Conservation (phyloP, 2,797 vertebrate species). For the Microctenopoma lineatum region DNA sequence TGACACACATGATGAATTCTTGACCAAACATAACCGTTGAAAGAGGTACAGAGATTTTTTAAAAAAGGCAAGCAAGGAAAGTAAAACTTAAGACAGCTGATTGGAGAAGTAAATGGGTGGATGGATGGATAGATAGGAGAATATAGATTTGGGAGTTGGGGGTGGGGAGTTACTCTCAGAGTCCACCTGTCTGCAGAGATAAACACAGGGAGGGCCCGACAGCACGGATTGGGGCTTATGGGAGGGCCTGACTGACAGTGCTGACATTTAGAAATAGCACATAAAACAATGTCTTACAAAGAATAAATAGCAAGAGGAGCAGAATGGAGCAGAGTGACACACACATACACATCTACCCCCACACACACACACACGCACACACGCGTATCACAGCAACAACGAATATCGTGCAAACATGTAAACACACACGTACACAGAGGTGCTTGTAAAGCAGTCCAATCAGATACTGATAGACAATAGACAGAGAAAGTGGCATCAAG, state of each 20-base stretch:
- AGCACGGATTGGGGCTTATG: slow-evolving; percentile 67
- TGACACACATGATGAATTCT: slow-evolving; percentile 27
- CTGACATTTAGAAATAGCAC: slow-evolving; percentile 84
- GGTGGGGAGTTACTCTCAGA: slow-evolving; percentile 30
- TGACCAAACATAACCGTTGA: slow-evolving; percentile 24
- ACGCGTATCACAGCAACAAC: slow-evolving; percentile 30
- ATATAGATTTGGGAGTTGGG: neutral
- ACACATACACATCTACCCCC: slow-evolving; percentile 31
- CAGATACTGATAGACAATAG: slow-evolving; percentile 7
- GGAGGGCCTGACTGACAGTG: slow-evolving; percentile 79
- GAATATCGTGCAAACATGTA: slow-evolving; percentile 13
- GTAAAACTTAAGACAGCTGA: slow-evolving; percentile 33
- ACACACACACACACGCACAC: slow-evolving; percentile 24
- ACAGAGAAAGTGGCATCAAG: slow-evolving; percentile 31
- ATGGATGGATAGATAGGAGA: slow-evolving; percentile 11
- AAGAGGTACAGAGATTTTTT: slow-evolving; percentile 12
- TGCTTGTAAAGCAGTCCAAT: slow-evolving; percentile 29
- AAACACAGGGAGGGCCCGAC: slow-evolving; percentile 72
- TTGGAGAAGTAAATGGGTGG: slow-evolving; percentile 33
- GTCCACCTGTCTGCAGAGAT: slow-evolving; percentile 77
- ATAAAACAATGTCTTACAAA: slow-evolving; percentile 76
- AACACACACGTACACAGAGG: slow-evolving; percentile 9
- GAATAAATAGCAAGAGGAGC: slow-evolving; percentile 75
- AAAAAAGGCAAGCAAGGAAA: slow-evolving; percentile 22
- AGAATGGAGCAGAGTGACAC: slow-evolving; percentile 4